Evolutionary conservation across 1,140 invertebrate genomes (phyloP).

Genomic region (Neotoxoptera formosana): DNA sequence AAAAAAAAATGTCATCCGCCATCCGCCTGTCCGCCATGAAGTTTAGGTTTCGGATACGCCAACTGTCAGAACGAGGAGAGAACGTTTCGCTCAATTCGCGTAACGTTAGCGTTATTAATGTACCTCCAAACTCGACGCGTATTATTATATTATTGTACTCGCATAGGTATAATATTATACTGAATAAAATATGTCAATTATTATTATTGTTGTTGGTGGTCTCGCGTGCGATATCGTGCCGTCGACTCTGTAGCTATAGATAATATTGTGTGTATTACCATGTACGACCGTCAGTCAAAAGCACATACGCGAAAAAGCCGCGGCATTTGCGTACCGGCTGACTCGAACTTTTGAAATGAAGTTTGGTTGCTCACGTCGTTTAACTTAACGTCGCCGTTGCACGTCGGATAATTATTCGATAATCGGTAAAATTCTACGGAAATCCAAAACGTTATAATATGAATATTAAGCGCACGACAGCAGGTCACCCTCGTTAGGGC

Average conservation of each 20-base stretch:
- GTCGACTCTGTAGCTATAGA: not conserved
- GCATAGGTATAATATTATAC: not conserved
- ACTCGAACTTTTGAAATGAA: not conserved
- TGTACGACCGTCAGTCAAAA: not conserved
- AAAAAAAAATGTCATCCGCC: not conserved
- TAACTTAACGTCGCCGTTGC: too few relatives aligned
- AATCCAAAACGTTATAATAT: not conserved
- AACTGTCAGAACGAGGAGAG: not conserved
- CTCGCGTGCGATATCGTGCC: not conserved
- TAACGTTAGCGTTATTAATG: conserved; percentile 1
- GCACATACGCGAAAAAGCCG: not conserved
- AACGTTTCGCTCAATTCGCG: not conserved
- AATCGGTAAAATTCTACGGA: not conserved
- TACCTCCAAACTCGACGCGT: not conserved
- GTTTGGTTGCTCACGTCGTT: not conserved
- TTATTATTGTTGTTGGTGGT: not conserved
- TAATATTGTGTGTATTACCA: too few relatives aligned
- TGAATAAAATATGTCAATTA: not conserved
- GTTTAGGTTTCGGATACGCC: not conserved
- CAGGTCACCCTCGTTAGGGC: not conserved
- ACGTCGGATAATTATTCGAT: not conserved
- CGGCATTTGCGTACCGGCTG: not conserved
- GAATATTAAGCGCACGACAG: not conserved
- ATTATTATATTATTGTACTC: not conserved
- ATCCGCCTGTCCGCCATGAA: not conserved